Conservation (phyloP, 2,113 vertebrate species). For the Macquaria ambigua region DNA sequence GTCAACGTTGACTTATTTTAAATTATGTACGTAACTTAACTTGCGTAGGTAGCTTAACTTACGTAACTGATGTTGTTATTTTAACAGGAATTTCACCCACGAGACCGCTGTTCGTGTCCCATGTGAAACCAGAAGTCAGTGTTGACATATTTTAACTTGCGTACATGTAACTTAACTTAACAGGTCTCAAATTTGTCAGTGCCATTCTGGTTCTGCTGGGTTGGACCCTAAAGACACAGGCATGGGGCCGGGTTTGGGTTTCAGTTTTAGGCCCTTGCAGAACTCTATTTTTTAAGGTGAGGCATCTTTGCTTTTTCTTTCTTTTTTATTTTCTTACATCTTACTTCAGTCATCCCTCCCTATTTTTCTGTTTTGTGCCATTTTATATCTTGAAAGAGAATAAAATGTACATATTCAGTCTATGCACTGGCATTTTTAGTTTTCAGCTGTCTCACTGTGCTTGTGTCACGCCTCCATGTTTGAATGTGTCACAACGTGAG, state of each 20-base stretch:
- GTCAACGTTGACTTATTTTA: too few species aligned
- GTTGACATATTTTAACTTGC: too few species aligned
- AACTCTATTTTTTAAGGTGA: background rate
- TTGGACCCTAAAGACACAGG: background rate
- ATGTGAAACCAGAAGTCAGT: too few species aligned
- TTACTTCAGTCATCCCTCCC: background rate
- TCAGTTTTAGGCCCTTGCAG: background rate
- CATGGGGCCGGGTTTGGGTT: background rate
- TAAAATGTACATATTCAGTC: slow-evolving; percentile 62
- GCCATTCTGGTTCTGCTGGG: background rate
- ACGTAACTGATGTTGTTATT: too few species aligned
- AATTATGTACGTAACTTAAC: too few species aligned
- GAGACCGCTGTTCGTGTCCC: too few species aligned
- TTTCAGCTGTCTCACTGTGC: slow-evolving; percentile 37
- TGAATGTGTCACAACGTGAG: slow-evolving; percentile 37
- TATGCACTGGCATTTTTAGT: slow-evolving; percentile 63
- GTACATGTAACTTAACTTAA: too few species aligned
- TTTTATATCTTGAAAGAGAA: slow-evolving; percentile 9
- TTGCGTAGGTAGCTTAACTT: too few species aligned
- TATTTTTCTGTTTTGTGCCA: background rate
- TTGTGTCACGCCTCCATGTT: slow-evolving; percentile 35
- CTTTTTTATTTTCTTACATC: background rate
- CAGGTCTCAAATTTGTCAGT: background rate
- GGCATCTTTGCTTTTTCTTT: background rate
- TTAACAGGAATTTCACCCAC: too few species aligned